Evolutionary conservation across 2,797 vertebrate genomes (phyloP).

Genomic region (Telmatherina bonti): DNA sequence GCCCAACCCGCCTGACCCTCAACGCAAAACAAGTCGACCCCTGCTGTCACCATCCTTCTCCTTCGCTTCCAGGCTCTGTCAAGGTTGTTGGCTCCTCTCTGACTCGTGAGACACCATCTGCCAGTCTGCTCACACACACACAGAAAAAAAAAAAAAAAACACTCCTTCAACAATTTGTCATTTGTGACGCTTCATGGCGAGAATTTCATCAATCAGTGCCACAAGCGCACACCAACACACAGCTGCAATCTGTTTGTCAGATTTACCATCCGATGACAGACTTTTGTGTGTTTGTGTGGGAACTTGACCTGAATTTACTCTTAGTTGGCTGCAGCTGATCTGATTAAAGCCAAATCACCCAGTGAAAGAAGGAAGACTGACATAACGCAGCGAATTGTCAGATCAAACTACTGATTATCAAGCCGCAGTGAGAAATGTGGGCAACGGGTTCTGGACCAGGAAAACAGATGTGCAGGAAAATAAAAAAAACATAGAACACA

Average conservation of each 20-base stretch:
- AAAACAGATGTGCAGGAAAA: neutral
- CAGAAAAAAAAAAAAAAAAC: neutral
- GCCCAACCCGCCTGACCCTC: constrained; percentile 45
- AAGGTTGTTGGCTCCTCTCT: constrained; percentile 48
- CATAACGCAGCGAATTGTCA: neutral
- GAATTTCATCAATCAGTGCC: constrained; percentile 47
- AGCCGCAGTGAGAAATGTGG: neutral
- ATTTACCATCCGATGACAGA: neutral
- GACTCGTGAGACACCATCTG: constrained; percentile 62
- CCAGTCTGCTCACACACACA: constrained; percentile 7
- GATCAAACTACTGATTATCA: neutral
- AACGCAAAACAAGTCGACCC: constrained; percentile 37
- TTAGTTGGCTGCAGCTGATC: neutral
- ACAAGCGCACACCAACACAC: constrained; percentile 1
- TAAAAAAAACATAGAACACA: neutral
- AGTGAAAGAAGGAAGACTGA: neutral
- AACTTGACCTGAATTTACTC: neutral
- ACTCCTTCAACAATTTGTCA: constrained; percentile 37
- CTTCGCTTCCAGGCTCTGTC: constrained; percentile 8
- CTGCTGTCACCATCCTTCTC: constrained; percentile 15
- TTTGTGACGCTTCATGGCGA: constrained; percentile 9
- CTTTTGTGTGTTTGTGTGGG: neutral
- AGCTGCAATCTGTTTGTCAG: neutral
- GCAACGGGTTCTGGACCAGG: neutral
- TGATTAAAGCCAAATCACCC: neutral